Percentiles rank a stretch among this genome's conserved stretches.
Conservation (phyloP, 2,888 invertebrate genomes). For the Melanostoma mellinum region DNA sequence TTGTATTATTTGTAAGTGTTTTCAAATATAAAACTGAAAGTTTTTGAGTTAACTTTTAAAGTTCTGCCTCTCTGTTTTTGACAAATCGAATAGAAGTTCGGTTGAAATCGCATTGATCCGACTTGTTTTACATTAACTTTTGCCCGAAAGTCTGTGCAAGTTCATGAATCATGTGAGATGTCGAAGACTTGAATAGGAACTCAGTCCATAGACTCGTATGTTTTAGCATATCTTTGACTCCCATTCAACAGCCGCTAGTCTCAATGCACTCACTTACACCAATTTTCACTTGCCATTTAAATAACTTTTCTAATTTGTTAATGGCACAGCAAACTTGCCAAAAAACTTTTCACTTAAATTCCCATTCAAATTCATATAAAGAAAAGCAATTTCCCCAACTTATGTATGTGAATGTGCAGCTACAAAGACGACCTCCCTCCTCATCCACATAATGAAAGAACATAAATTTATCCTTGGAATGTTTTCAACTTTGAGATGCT, state of each 20-base stretch:
- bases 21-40: too few relatives aligned
- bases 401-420: slow-evolving; percentile 4
- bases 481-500: slow-evolving; percentile 7
- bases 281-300: slow-evolving; percentile 25
- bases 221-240: too few relatives aligned
- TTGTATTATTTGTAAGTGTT: too few relatives aligned
- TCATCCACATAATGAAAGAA: slow-evolving; percentile 8
- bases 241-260: not conserved
- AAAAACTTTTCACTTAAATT: slow-evolving; percentile 52
- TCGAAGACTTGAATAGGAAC: too few relatives aligned
- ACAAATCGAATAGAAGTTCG: too few relatives aligned
- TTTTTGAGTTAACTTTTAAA: too few relatives aligned
- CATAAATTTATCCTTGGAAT: slow-evolving; percentile 30
- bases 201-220: too few relatives aligned
- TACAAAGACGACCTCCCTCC: not conserved
- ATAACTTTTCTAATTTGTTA: slow-evolving; percentile 46
- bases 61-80: too few relatives aligned
- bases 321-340: slow-evolving; percentile 35
- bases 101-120: too few relatives aligned
- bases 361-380: slow-evolving; percentile 42
- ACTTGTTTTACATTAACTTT: too few relatives aligned
- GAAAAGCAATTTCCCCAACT: slow-evolving; percentile 32
- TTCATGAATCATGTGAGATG: too few relatives aligned
- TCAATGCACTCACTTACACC: not conserved
- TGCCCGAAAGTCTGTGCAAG: too few relatives aligned